These are phyloP conservation scores for Aporophyla nigra DNA, from an alignment of 2,888 invertebrate species.

Conservation along the genomic window DNA sequence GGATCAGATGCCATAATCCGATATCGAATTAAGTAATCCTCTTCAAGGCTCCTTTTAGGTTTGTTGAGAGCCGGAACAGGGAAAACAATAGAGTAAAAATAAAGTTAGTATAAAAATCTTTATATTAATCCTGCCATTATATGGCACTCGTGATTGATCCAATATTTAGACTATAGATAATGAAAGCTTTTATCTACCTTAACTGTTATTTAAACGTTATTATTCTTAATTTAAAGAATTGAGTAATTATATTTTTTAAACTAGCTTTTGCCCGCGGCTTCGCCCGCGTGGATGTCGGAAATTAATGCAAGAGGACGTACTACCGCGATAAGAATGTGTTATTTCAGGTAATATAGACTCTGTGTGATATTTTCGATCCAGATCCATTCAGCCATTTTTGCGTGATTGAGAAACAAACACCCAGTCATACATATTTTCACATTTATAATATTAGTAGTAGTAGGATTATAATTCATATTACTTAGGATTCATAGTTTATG, in stretches of 20 bases:
- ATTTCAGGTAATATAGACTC: too few species aligned
- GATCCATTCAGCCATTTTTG: too few species aligned
- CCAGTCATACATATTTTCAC: too few species aligned
- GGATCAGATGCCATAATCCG: constrained; percentile 44
- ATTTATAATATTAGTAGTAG: too few species aligned
- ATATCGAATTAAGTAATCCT: constrained; percentile 50
- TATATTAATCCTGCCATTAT: constrained; percentile 10
- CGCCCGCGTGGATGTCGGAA: neutral
- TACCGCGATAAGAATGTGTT: too few species aligned
- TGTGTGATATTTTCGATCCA: too few species aligned
- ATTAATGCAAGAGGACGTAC: too few species aligned
- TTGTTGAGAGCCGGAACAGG: constrained; percentile 11
- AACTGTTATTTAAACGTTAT: too few species aligned
- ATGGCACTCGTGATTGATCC: neutral
- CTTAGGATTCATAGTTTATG: too few species aligned
- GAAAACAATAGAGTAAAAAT: constrained; percentile 47
- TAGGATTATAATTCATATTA: too few species aligned
- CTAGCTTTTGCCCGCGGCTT: neutral
- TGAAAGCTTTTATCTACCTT: neutral
- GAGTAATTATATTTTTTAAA: neutral
- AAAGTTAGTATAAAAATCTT: constrained; percentile 22
- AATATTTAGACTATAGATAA: neutral
- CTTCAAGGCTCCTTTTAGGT: constrained; percentile 20
- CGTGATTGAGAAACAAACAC: too few species aligned
- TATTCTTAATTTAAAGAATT: neutral